phyloP scores from a whole-genome alignment of 2,113 vertebrate genomes.

The Malurus alboscapulatus region DNA sequence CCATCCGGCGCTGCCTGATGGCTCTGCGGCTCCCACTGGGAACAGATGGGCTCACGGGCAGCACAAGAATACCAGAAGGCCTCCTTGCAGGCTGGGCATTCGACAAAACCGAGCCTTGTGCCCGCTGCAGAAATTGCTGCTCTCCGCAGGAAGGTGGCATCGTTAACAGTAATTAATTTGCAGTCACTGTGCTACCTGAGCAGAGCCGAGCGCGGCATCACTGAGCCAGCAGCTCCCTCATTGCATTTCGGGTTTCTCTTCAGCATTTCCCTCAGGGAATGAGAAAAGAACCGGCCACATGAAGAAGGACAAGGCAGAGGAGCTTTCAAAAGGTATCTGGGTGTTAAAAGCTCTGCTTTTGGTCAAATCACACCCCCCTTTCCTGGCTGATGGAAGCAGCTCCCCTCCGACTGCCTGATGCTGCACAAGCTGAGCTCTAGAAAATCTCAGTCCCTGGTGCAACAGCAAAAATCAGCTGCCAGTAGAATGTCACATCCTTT shows the following conservation, averaged over 20 bases:
- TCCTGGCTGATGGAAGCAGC: neutral
- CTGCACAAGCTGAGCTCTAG: neutral
- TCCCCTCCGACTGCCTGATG: neutral
- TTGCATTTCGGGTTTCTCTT: neutral
- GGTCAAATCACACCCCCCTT: neutral
- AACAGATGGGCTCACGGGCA: conserved; percentile 38
- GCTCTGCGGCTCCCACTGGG: conserved; percentile 7
- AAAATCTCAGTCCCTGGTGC: neutral
- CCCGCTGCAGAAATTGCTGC: conserved; percentile 20
- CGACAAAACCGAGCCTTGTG: neutral
- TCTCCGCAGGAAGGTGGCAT: conserved; percentile 56
- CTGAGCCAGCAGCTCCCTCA: neutral
- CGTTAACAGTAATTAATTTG: conserved; percentile 48
- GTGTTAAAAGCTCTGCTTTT: neutral
- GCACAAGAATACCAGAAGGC: conserved; percentile 15
- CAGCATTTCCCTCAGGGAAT: neutral
- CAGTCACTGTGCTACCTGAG: conserved; percentile 16
- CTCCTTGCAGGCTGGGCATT: conserved; percentile 16
- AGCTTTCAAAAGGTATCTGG: neutral
- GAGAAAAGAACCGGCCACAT: neutral
- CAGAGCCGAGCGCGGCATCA: neutral
- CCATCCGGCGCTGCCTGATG: conserved; percentile 54
- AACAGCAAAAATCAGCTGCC: neutral
- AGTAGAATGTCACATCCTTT: neutral
- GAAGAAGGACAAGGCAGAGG: neutral